Evolutionary conservation across 2,797 vertebrate species (phyloP), one percentile per base, ranked within the genome.

Genomic region (Acropternis orthonyx): DNA sequence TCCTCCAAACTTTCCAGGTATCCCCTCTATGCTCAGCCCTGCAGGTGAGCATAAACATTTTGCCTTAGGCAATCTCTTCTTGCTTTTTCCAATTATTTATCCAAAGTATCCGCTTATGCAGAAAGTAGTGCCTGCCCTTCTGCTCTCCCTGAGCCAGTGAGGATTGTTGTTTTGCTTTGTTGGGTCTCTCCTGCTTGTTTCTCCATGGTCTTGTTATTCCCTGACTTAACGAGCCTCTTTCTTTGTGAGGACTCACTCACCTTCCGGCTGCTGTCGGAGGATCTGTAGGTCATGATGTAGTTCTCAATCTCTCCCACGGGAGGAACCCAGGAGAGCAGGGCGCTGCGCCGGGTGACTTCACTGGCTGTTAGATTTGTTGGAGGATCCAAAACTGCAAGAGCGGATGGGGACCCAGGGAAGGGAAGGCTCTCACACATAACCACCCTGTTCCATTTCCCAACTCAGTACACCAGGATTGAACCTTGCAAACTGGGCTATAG

Each of bases 281-380:
- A 98, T 97, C 98, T 99, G 97, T 99, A 99, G 48, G 98, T 99
- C 96, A 99, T 98, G 98, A 99, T 71, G 52, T 99, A 99, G 97
- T 99, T 99, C 97, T 99, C 99, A 1, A 99, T 99, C 78, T 99
- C 98, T 22, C 99, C 98, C 65, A 98, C 27, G 4, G 99, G 99
- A 8, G 99, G 98, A 91, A 98, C 98, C 99, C 99, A 99, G 93
- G 99, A 99, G 67, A 99, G 98, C 58, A 99, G 98, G 22, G 98
- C 99, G 0, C 99, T 99, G 81, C 98, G 98, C 59, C 99, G 98
- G 79, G 99, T 99, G 85, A 99, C 98, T 94, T 99, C 99, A 2
- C 98, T 99, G 85, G 99, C 99, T 3, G 99, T 99, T 97, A 99
- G 97, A 93, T 99, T 99, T 92, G 98, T 95, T 3, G 99, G 99